These are phyloP conservation scores for Caenorhabditis plicata DNA, from an alignment of 2,888 invertebrate genomes.

Conservation along the genomic window DNA sequence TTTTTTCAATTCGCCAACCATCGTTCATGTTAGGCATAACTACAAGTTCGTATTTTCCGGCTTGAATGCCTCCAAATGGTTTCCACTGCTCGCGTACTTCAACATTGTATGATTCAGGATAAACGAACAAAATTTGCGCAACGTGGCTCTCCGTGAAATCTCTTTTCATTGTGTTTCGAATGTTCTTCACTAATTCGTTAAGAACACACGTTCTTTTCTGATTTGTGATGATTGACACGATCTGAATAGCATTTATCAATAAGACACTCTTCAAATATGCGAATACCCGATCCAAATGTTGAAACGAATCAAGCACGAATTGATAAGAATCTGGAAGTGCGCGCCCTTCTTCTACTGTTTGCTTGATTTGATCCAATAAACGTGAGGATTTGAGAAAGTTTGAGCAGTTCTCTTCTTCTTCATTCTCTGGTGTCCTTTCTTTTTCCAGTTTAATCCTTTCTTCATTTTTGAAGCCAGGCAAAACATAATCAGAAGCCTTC, in stretches of 20 bases:
- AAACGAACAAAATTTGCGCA: conserved; percentile 27
- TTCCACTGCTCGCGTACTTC: conserved; percentile 18
- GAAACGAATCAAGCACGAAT: conserved; percentile 13
- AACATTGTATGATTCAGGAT: conserved; percentile 20
- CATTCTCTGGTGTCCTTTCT: conserved; percentile 18
- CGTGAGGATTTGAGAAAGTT: conserved; percentile 17
- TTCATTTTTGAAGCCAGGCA: conserved; percentile 15
- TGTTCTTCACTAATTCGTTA: conserved; percentile 15
- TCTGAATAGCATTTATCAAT: conserved; percentile 3
- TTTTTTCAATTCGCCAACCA: conserved; percentile 2
- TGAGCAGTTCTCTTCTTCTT: no score
- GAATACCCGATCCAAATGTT: conserved; percentile 13
- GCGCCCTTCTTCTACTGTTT: conserved; percentile 5
- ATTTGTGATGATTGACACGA: conserved; percentile 8
- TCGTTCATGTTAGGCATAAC: conserved; percentile 18
- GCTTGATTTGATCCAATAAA: conserved; percentile 20
- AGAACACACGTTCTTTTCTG: conserved; percentile 14
- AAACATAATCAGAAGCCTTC: conserved; percentile 19
- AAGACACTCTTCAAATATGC: not conserved
- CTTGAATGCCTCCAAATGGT: conserved; percentile 10
- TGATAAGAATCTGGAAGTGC: conserved; percentile 16
- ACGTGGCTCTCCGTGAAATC: conserved; percentile 16
- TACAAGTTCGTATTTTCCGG: conserved; percentile 20
- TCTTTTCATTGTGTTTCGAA: conserved; percentile 11
- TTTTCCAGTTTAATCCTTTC: conserved; percentile 20